Percentiles rank a stretch among this genome's conserved stretches.
phyloP scores from a whole-genome alignment of 2,113 vertebrate genomes.

The Paramisgurnus dabryanus region DNA sequence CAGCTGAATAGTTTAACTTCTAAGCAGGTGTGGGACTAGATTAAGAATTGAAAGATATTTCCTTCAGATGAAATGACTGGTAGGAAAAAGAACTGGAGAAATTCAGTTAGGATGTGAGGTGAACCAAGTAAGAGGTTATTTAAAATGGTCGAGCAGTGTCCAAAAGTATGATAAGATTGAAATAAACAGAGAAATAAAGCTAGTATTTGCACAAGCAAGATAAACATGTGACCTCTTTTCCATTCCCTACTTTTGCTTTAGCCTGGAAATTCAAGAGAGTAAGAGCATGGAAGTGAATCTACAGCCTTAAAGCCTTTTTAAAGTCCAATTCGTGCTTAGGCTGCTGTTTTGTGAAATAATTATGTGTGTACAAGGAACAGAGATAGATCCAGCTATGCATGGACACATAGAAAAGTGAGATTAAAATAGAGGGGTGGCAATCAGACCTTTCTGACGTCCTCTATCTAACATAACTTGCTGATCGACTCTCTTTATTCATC shows the following conservation, averaged over 20 bases:
- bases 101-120: conserved; percentile 56
- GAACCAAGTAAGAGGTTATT: conserved; percentile 60
- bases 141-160: conserved; percentile 57
- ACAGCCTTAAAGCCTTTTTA: conserved; percentile 56
- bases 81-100: conserved; percentile 45
- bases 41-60: conserved; percentile 58
- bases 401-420: conserved; percentile 41
- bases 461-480: conserved; percentile 51
- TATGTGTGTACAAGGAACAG: conserved; percentile 57
- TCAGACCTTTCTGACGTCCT: conserved; percentile 38
- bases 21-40: conserved; percentile 58
- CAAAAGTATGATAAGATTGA: conserved; percentile 61
- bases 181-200: conserved; percentile 59
- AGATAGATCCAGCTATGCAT: conserved; percentile 49
- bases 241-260: conserved; percentile 46
- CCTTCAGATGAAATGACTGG: conserved; percentile 48
- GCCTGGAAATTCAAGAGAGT: conserved; percentile 49
- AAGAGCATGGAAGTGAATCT: conserved; percentile 47
- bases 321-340: conserved; percentile 63
- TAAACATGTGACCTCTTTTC: conserved; percentile 59
- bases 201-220: conserved; percentile 58
- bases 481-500: conserved; percentile 40
- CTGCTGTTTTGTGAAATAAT: conserved; percentile 62
- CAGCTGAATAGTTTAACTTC: conserved; percentile 45
- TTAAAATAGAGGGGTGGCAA: conserved; percentile 53